Percentiles rank a stretch among this genome's conserved stretches.
phyloP scores from a whole-genome alignment of 1,140 invertebrate species.

The Stenopsyche tienmushanensis region DNA sequence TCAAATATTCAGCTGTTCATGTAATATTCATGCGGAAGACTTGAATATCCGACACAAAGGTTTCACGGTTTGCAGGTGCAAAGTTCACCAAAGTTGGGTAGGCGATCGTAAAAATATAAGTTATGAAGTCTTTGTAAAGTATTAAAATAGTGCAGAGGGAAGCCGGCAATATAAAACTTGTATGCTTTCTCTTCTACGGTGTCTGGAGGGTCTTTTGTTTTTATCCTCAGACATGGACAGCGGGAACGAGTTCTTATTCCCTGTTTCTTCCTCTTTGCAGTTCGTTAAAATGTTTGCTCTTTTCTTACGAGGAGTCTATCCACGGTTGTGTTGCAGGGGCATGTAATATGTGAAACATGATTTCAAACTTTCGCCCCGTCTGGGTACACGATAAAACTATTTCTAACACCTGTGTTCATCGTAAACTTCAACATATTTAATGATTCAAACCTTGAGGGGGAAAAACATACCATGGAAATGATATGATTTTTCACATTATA shows the following conservation, averaged over 20 bases:
- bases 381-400: too few species aligned
- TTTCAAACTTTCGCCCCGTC: not conserved
- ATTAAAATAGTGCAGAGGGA: not conserved
- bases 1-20: not conserved
- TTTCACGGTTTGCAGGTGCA: not conserved
- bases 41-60: not conserved
- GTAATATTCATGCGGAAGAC: not conserved
- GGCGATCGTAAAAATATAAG: constrained; percentile 10
- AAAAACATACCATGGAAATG: too few species aligned
- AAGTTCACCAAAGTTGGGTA: not conserved
- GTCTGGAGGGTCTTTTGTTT: not conserved
- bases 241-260: not conserved
- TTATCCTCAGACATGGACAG: not conserved
- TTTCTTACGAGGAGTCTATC: not conserved
- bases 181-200: not conserved
- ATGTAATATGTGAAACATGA: not conserved
- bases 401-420: too few species aligned
- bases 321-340: too few species aligned
- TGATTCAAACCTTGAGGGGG: too few species aligned
- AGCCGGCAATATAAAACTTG: not conserved
- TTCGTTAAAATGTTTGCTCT: not conserved
- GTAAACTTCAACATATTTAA: too few species aligned
- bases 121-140: not conserved
- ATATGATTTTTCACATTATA: too few species aligned
- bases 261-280: not conserved